Base-by-base conservation (phyloP, 2,113 vertebrate genomes). In the Axis porcinus region DNA sequence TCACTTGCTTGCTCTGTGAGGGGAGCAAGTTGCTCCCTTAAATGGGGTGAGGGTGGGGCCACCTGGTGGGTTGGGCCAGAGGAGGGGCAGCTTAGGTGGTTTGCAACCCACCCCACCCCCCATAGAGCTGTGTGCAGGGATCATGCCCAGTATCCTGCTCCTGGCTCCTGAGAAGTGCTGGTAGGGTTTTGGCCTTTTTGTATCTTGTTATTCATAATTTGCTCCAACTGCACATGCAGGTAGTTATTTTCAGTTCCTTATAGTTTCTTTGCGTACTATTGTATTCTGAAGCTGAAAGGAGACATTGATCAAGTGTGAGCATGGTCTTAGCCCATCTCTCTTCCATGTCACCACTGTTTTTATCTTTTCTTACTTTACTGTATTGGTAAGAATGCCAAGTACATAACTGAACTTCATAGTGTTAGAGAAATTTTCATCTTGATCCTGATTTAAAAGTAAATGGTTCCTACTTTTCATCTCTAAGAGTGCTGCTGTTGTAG, bases 351-450 rank as follows among this genome's bases (percentile, higher is more conserved):
- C 25, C 23, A 30, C 43, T 45, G 4, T 78, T 52, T 81, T 81
- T 47, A 57, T n/a, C 14, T 16, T 6, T 43, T 36, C 40, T 55
- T 58, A 17, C 7, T 93, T 89, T 90, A 40, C 30, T 92, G 3
- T n/a, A 67, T 50, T 79, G 70, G 13, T 17, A 58, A 89, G 64
- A 21, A 62, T 76, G 52, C 30, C 50, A 47, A 76, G 30, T 40
- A 47, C 23, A 23, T 60, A 54, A 43, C 5, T 64, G n/a, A 47
- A 60, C 67, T 79, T 86, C 60, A 55, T 54, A 70, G 47, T 90
- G 25, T 95, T 74, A 82, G 57, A 47, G 62, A 91, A 91, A 84
- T 78, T n/a, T 76, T 82, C 57, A 40, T 76, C 7, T 86, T 70
- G 36, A 23, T 74, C 36, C 60, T 81, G 16, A 62, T 58, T 93